A percentile compares a stretch with the other conserved stretches of the same genome.
Conservation (phyloP, 1,140 invertebrate species). For the Caenorhabditis elegans region WBcel235 BX284604.4:6834501-6835000, state of each 20-base stretch:
- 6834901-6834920: neutral
- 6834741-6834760: neutral
- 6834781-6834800: neutral
- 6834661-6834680: too few species aligned
- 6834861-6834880: neutral
- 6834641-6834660: too few species aligned
- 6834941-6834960: conserved; percentile 31
- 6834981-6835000: neutral
- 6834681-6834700: too few species aligned
- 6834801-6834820: conserved; percentile 13
- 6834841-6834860: conserved; percentile 23
- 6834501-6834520: neutral
- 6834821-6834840: conserved; percentile 1
- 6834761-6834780: conserved; percentile 16
- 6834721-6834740: neutral
- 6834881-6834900: neutral
- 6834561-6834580: neutral
- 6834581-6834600: too few species aligned
- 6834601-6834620: too few species aligned
- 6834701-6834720: too few species aligned
- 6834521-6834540: neutral
- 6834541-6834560: neutral
- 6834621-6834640: too few species aligned
- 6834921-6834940: conserved; percentile 30
- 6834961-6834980: neutral